A percentile compares a stretch with the other conserved stretches of the same genome.
These are phyloP conservation scores for Rhagologus leucostigma DNA, from an alignment of 2,113 vertebrate species.

Conservation along the genomic window DNA sequence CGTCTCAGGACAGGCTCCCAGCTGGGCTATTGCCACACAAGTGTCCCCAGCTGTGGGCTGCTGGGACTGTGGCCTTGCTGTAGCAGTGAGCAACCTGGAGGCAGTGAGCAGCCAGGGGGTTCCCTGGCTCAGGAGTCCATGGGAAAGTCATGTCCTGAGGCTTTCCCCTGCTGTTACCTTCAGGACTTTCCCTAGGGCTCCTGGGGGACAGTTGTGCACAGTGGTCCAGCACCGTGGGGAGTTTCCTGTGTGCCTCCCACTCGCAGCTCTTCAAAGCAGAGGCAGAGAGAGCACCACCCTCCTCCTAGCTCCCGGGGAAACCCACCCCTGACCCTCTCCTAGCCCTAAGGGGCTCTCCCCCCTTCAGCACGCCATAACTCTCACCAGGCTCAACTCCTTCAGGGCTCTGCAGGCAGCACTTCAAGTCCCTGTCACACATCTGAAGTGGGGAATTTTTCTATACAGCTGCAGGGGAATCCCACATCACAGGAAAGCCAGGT, in stretches of 20 bases:
- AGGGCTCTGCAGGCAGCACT: neutral
- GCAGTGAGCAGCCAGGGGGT: neutral
- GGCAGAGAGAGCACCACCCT: neutral
- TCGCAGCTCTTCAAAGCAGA: neutral
- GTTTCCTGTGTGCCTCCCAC: neutral
- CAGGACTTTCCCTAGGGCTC: neutral
- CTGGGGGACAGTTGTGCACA: neutral
- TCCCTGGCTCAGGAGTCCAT: neutral
- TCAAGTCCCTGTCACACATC: neutral
- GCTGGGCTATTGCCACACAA: neutral
- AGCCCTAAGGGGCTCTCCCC: neutral
- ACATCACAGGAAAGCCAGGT: rapidly evolving
- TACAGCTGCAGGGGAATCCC: neutral
- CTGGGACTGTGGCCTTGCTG: neutral
- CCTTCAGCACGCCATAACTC: neutral
- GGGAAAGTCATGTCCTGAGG: neutral
- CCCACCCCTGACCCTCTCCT: neutral
- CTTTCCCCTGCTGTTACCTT: neutral
- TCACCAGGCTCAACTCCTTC: neutral
- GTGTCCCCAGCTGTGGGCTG: rapidly evolving
- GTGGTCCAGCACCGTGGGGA: neutral
- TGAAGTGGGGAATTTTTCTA: neutral
- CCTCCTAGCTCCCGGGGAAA: neutral
- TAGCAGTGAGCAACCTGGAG: neutral
- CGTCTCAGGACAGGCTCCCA: neutral